Base-by-base conservation (phyloP, 2,797 vertebrate genomes). In the Acanthurus tractus region DNA sequence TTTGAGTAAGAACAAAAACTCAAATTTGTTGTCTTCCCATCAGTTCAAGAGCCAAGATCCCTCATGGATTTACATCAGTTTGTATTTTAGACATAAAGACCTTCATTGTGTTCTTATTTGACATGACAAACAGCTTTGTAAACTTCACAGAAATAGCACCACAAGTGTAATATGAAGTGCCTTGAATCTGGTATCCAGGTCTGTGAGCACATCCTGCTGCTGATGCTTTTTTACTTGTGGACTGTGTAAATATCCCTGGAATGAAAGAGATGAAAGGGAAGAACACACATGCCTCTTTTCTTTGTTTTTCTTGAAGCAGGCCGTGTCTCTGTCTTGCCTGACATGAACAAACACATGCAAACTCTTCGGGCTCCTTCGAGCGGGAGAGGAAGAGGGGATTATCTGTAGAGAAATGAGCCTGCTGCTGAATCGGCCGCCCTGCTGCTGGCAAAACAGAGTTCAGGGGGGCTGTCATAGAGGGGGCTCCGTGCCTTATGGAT, bases 391-490 rank as follows among this genome's bases (percentile, higher is more conserved):
- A 59, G 63, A 50, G n/a, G 34, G 48, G 48, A 62, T 80, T 81
- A 50, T 77, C 52, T 49, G 70, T 9, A 61, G 49, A 69, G 61
- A 62, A 84, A 45, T 8, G 14, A 72, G 70, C 40, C 48, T 61
- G 49, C 36, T 85, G 71, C 70, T 70, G 62, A 68, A 74, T 48
- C 3, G 40, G 66, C 56, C 48, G 36, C 59, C 3, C 3, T 44
- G 61, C 66, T 76, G 81, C 73, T 67, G 77, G 71, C 40, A 57
- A 65, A 82, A 45, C 3, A 68, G 58, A 79, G 85, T 72, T 86
- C 81, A 79, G 71, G 70, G 84, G 67, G 73, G 50, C 38, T 65
- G 62, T 62, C 23, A 66, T 22, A 17, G 48, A 57, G 70, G 72
- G 29, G 74, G 50, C 75, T 65, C 44, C 36, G 0, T 42, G 64